Conservation (phyloP, 1,140 invertebrate genomes). For the Ceratitis capitata region DNA sequence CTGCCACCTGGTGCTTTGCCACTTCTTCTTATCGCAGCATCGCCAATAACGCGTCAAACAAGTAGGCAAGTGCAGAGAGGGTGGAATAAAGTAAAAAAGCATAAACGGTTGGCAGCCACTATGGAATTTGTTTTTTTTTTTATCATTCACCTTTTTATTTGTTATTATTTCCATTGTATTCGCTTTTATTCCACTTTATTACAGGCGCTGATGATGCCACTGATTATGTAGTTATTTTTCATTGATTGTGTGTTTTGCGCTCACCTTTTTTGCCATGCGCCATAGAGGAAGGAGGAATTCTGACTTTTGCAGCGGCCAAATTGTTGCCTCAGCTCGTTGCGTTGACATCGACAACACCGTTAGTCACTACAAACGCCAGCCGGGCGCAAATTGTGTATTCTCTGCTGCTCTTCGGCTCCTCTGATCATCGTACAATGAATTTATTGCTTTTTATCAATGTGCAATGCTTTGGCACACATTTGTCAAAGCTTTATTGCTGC, state of each 20-base stretch:
- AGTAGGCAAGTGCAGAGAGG: neutral
- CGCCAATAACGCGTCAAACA: neutral
- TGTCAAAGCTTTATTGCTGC: neutral
- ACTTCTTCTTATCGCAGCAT: neutral
- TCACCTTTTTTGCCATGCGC: neutral
- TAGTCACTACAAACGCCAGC: neutral
- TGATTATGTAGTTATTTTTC: neutral
- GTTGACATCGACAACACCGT: neutral
- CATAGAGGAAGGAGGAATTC: neutral
- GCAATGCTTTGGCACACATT: neutral
- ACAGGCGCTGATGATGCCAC: neutral
- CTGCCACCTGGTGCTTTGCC: neutral
- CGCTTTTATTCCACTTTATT: neutral
- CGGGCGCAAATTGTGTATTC: neutral
- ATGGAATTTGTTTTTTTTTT: too few species aligned
- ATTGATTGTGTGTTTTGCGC: constrained; percentile 25
- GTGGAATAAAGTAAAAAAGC: neutral
- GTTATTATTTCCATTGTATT: neutral
- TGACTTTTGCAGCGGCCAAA: neutral
- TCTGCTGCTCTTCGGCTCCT: neutral
- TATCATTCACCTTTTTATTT: neutral
- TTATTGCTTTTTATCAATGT: constrained; percentile 36
- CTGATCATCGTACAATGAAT: neutral
- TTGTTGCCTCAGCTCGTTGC: neutral
- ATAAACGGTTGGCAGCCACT: neutral